These are phyloP conservation scores for Setipinna tenuifilis DNA, from an alignment of 2,797 vertebrate genomes.

Conservation along the genomic window DNA sequence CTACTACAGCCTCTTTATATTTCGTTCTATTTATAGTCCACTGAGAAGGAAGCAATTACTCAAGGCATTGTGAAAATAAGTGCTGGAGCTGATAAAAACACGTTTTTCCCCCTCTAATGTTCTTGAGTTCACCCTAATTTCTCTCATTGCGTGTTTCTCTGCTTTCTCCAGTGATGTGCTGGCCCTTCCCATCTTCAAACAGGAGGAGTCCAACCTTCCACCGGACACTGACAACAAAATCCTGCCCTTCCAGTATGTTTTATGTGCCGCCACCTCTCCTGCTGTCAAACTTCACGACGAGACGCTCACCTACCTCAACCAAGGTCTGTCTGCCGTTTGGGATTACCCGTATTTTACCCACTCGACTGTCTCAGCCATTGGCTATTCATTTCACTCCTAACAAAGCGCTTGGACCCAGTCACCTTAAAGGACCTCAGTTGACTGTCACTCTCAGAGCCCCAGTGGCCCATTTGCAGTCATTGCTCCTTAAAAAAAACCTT, in stretches of 20 bases:
- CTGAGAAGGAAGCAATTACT: background rate
- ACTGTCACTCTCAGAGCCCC: background rate
- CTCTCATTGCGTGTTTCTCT: conserved; percentile 27
- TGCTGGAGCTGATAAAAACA: background rate
- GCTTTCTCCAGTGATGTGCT: conserved; percentile 85
- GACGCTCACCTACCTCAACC: conserved; percentile 98
- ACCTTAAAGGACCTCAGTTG: background rate
- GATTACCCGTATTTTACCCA: background rate
- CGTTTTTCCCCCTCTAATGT: background rate
- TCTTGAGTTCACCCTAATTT: background rate
- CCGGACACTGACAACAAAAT: conserved; percentile 90
- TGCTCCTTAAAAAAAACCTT: background rate
- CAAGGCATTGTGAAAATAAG: conserved; percentile 7
- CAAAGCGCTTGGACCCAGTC: background rate
- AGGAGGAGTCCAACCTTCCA: conserved; percentile 95
- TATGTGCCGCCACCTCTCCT: conserved; percentile 95
- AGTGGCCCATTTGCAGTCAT: background rate
- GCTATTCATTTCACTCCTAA: background rate
- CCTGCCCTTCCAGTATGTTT: conserved; percentile 95
- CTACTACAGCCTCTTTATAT: background rate
- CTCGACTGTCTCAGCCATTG: conserved; percentile 33
- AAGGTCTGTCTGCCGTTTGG: conserved; percentile 77
- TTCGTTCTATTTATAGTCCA: background rate
- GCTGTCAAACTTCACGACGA: conserved; percentile 97
- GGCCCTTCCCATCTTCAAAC: conserved; percentile 97